phyloP scores from a whole-genome alignment of 2,797 vertebrate genomes.

The Jordanella pulchra region DNA sequence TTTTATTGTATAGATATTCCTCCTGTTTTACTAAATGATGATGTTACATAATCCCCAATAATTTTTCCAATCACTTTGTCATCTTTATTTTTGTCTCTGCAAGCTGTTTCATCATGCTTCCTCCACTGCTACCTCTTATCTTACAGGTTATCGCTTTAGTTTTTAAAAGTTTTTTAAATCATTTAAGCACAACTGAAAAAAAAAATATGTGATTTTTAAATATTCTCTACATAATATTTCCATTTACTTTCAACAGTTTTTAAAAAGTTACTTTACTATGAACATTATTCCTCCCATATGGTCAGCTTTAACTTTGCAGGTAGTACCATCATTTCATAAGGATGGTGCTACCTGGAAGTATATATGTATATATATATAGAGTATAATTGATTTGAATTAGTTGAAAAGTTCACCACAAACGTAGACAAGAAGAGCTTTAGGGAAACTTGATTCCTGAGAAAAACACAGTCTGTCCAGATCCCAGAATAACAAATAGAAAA shows the following conservation, averaged over 20 bases:
- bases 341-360: too few relatives aligned
- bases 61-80: too few relatives aligned
- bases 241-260: not conserved
- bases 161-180: not conserved
- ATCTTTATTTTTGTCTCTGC: not conserved
- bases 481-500: slow-evolving; percentile 73
- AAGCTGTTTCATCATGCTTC: not conserved
- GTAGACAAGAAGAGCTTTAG: slow-evolving; percentile 15
- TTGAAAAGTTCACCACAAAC: slow-evolving; percentile 41
- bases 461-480: slow-evolving; percentile 55
- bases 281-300: too few relatives aligned
- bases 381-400: too few relatives aligned
- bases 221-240: not conserved
- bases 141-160: not conserved
- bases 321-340: not conserved
- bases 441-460: slow-evolving; percentile 43
- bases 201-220: not conserved
- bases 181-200: not conserved
- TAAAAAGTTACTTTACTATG: not conserved
- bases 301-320: not conserved
- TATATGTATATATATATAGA: too few relatives aligned
- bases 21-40: not conserved
- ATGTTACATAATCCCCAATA: not conserved
- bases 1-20: not conserved
- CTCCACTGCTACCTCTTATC: not conserved